These are phyloP conservation scores for Sylvilagus bachmani DNA, from an alignment of 2,113 vertebrate species.

Conservation along the genomic window DNA sequence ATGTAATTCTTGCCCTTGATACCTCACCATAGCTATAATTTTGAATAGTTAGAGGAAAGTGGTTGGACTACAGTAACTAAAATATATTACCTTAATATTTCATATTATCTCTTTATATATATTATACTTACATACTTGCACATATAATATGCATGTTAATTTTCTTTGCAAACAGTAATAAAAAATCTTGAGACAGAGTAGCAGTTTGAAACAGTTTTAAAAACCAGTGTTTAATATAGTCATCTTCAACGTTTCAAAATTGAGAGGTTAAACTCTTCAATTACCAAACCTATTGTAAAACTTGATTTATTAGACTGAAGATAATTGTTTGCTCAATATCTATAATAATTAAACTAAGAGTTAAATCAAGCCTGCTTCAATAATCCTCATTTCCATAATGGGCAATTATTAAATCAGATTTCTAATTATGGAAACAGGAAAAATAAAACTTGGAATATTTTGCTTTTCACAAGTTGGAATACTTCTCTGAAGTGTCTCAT, in stretches of 20 bases:
- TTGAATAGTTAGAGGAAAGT: background rate
- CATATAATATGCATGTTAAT: background rate
- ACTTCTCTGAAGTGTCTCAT: background rate
- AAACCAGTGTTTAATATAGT: background rate
- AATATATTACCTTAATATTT: background rate
- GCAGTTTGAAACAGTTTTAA: background rate
- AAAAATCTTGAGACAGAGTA: background rate
- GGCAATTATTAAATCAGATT: background rate
- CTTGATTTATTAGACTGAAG: background rate
- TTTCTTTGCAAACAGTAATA: background rate
- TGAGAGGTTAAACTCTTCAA: background rate
- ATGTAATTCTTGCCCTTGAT: background rate
- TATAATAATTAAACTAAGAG: background rate
- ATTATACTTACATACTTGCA: background rate
- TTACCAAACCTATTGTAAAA: slow-evolving; percentile 10
- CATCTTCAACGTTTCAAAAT: background rate
- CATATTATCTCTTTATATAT: background rate
- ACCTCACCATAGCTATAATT: background rate
- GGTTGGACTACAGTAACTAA: background rate
- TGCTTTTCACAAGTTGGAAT: background rate
- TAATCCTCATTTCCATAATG: background rate
- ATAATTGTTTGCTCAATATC: background rate
- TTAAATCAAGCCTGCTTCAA: background rate
- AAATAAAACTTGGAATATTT: slow-evolving; percentile 42
- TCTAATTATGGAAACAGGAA: background rate